Evolutionary conservation across 2,113 vertebrate species (phyloP).

Genomic region (Benitochromis conjunctus): DNA sequence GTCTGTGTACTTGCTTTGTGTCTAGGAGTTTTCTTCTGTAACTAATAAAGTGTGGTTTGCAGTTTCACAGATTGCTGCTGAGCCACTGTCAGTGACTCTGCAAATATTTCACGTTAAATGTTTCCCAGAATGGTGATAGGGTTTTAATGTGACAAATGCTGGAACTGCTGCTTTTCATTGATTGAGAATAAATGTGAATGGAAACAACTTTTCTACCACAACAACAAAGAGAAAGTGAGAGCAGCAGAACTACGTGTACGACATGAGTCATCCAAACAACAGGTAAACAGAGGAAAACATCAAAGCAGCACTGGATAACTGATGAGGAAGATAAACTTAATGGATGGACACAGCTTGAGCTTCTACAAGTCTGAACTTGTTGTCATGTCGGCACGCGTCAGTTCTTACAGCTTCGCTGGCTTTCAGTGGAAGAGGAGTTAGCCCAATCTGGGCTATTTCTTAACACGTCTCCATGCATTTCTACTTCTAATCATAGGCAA

Average conservation of each 20-base stretch:
- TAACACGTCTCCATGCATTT: neutral
- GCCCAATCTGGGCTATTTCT: neutral
- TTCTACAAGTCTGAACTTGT: neutral
- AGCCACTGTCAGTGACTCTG: neutral
- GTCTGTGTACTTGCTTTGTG: neutral
- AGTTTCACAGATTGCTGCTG: neutral
- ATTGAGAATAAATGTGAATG: neutral
- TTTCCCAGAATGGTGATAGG: neutral
- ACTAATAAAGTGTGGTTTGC: neutral
- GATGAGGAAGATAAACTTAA: neutral
- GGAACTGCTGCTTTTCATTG: neutral
- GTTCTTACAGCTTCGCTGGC: neutral
- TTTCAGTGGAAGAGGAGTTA: neutral
- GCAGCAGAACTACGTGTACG: neutral
- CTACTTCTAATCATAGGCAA: neutral
- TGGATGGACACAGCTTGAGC: neutral
- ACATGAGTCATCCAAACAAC: neutral
- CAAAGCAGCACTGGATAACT: fast-evolving
- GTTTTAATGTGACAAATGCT: neutral
- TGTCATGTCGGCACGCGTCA: neutral
- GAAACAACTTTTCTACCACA: neutral
- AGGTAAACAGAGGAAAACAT: neutral
- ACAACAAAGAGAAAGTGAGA: neutral
- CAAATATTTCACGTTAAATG: neutral
- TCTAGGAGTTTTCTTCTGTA: neutral